Percentiles rank a stretch among this genome's conserved stretches.
These are phyloP conservation scores for Uropetala carovei DNA, from an alignment of 2,888 invertebrate species.

Conservation along the genomic window DNA sequence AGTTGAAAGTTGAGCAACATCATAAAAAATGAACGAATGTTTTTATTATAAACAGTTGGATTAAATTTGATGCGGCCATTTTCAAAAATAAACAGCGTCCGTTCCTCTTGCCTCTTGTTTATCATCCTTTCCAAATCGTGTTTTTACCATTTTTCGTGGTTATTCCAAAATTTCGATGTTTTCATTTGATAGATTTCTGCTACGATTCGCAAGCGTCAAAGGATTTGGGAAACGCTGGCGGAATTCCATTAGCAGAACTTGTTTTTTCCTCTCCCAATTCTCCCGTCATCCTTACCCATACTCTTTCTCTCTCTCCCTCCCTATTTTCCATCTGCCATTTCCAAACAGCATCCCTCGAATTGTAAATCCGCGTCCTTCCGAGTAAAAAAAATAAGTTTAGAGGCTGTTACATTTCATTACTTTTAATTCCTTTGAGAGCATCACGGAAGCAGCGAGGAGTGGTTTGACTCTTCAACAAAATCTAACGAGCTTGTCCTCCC, in stretches of 20 bases:
- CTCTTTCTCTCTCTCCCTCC: background rate
- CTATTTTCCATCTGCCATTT: no score
- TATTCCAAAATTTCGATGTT: background rate
- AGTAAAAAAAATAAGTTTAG: background rate
- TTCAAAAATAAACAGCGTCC: background rate
- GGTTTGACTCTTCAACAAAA: background rate
- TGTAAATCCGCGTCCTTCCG: background rate
- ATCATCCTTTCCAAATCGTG: background rate
- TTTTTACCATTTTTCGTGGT: background rate
- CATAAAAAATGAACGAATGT: background rate
- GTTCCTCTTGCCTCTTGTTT: background rate
- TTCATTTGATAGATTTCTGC: slow-evolving; percentile 3
- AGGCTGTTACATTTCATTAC: slow-evolving; percentile 8
- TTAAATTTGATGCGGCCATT: background rate
- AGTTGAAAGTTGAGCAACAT: background rate
- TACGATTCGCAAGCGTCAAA: slow-evolving; percentile 25
- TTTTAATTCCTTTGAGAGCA: background rate
- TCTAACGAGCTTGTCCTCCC: background rate
- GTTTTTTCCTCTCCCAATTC: background rate
- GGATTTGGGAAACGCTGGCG: background rate
- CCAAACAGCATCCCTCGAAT: background rate
- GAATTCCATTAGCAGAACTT: slow-evolving; percentile 14
- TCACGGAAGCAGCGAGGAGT: background rate
- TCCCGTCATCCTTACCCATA: background rate
- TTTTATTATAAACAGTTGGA: background rate